phyloP scores from a whole-genome alignment of 2,797 vertebrate genomes.

The Dicrostonyx torquatus region DNA sequence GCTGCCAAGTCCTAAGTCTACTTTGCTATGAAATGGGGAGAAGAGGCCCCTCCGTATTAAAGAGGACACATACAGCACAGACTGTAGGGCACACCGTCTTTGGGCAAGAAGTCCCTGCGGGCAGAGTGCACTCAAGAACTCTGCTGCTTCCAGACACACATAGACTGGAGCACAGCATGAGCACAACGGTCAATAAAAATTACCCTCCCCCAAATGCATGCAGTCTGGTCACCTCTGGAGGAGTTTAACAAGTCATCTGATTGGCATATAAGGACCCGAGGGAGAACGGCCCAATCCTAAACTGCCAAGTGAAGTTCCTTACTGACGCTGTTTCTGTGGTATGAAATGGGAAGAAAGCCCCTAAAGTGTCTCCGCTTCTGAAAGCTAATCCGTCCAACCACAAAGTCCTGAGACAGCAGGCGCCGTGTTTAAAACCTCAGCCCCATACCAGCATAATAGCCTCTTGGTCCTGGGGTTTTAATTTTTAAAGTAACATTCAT shows the following conservation, averaged over 20 bases:
- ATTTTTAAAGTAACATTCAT: background rate
- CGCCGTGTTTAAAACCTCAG: background rate
- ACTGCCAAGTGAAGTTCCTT: background rate
- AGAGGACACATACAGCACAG: background rate
- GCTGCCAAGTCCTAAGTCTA: background rate
- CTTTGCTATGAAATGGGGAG: background rate
- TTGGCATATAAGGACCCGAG: background rate
- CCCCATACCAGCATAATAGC: background rate
- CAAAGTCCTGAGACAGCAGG: background rate
- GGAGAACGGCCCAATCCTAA: background rate
- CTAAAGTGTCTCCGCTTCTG: background rate
- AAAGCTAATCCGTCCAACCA: too few relatives aligned
- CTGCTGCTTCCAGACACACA: background rate
- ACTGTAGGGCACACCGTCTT: too few relatives aligned
- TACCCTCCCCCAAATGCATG: background rate
- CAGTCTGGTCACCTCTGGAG: background rate
- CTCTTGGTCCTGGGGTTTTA: background rate
- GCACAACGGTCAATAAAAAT: background rate
- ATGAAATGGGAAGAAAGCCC: background rate
- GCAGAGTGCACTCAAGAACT: fast-evolving
- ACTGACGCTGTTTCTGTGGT: background rate
- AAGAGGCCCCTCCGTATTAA: background rate
- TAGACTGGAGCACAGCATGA: background rate
- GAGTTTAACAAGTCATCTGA: background rate
- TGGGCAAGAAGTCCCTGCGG: fast-evolving